Evolutionary conservation across 2,797 vertebrate genomes (phyloP).

Genomic region (Ispidina lecontei): DNA sequence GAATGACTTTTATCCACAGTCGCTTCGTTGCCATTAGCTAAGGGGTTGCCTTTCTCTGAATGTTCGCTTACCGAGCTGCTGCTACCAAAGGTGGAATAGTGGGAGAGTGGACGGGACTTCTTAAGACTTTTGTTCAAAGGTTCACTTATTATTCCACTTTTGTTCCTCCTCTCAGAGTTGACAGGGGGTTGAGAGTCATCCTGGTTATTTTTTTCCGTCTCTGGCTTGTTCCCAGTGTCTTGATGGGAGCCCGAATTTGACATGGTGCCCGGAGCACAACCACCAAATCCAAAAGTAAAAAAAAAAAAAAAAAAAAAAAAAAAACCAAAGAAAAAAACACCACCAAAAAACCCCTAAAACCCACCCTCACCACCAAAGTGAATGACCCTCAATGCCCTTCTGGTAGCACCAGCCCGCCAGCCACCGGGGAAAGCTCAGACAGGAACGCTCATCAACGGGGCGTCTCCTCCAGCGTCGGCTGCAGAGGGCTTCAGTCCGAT

Average conservation of each 20-base stretch:
- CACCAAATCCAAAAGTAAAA: not conserved
- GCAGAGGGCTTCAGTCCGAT: conserved; percentile 27
- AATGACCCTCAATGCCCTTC: conserved; percentile 13
- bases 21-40: conserved; percentile 84
- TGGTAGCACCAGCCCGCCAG: conserved; percentile 28
- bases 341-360: not conserved
- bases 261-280: conserved; percentile 81
- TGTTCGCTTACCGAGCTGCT: conserved; percentile 88
- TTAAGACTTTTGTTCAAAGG: conserved; percentile 96
- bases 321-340: not conserved
- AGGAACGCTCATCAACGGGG: not conserved
- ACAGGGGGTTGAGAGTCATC: conserved; percentile 85
- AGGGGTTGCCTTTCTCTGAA: conserved; percentile 84
- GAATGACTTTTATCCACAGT: conserved; percentile 87
- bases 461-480: not conserved
- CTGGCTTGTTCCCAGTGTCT: conserved; percentile 79
- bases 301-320: not conserved
- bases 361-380: not conserved
- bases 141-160: conserved; percentile 95
- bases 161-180: conserved; percentile 89
- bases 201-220: conserved; percentile 85
- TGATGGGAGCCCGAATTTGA: conserved; percentile 85
- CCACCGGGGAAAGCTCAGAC: not conserved
- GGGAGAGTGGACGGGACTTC: conserved; percentile 93
- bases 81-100: conserved; percentile 91